A percentile compares a stretch with the other conserved stretches of the same genome.
Evolutionary conservation across 2,888 invertebrate genomes (phyloP).

Genomic region (Julus scandinavius): DNA sequence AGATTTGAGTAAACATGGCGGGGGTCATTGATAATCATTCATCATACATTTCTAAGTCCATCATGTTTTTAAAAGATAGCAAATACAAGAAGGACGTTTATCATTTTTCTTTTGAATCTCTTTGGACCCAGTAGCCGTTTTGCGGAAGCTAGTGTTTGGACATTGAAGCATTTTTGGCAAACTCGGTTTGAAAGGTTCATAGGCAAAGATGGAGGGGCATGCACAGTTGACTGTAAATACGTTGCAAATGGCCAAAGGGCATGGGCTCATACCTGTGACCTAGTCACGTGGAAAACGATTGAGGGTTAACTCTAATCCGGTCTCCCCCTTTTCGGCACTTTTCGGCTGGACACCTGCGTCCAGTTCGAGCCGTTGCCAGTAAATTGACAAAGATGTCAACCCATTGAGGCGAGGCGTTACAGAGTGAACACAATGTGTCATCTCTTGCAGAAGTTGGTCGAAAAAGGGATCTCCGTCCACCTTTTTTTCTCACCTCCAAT

Average conservation of each 20-base stretch:
- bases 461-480: constrained; percentile 45
- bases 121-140: not conserved
- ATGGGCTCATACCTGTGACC: constrained; percentile 45
- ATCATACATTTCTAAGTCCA: not conserved
- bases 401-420: constrained; percentile 52
- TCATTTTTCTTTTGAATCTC: not conserved
- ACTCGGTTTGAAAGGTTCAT: not conserved
- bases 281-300: constrained; percentile 50
- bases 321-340: constrained; percentile 2
- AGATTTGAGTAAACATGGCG: not conserved
- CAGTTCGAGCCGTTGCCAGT: not conserved
- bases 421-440: constrained; percentile 51
- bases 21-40: not conserved
- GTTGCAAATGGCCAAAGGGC: not conserved
- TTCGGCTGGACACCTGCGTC: constrained; percentile 52
- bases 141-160: constrained; percentile 25
- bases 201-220: not conserved
- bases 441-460: constrained; percentile 47
- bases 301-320: constrained; percentile 22
- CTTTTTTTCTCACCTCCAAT: constrained; percentile 49
- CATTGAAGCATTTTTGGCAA: not conserved
- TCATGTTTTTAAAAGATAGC: not conserved
- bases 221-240: not conserved
- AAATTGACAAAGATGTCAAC: constrained; percentile 51
- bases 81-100: not conserved